These are phyloP conservation scores for Trissoscelio sp. DNA, from an alignment of 2,888 invertebrate genomes.

Conservation along the genomic window DNA sequence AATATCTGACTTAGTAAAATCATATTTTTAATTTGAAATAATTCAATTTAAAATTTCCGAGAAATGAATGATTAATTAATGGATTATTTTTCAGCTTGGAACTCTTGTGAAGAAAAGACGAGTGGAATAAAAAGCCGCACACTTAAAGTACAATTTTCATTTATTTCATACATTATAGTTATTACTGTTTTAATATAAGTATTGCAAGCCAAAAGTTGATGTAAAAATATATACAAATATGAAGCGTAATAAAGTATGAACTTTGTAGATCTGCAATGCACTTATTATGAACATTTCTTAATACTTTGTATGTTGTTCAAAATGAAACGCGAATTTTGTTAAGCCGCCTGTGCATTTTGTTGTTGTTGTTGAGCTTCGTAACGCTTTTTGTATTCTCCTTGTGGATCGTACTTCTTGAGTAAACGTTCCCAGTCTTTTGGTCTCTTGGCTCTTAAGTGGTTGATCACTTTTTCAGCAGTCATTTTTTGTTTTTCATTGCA, in stretches of 20 bases:
- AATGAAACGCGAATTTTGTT: too few relatives aligned
- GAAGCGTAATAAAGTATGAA: slow-evolving; percentile 30
- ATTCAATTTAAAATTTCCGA: neutral
- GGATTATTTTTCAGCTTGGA: slow-evolving; percentile 85
- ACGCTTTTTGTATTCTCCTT: slow-evolving; percentile 86
- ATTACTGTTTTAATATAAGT: slow-evolving; percentile 30
- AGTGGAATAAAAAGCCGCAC: slow-evolving; percentile 84
- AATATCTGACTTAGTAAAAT: slow-evolving; percentile 89
- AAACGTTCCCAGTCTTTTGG: slow-evolving; percentile 88
- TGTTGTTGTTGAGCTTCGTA: slow-evolving; percentile 79
- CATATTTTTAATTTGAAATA: slow-evolving; percentile 6
- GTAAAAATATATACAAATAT: slow-evolving; percentile 36
- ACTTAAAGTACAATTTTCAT: slow-evolving; percentile 9
- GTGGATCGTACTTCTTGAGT: slow-evolving; percentile 88
- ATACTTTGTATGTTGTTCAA: too few relatives aligned
- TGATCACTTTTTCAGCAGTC: slow-evolving; percentile 88
- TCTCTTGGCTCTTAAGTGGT: slow-evolving; percentile 86
- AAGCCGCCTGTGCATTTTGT: too few relatives aligned
- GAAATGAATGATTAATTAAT: too few relatives aligned
- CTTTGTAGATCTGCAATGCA: slow-evolving; percentile 11
- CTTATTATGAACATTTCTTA: neutral
- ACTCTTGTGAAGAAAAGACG: slow-evolving; percentile 92
- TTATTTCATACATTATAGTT: slow-evolving; percentile 36
- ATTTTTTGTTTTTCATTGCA: slow-evolving; percentile 88
- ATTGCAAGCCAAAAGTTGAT: slow-evolving; percentile 18